Evolutionary conservation across 2,113 vertebrate genomes (phyloP), one percentile per base, ranked within the genome.

Genomic region (Proteles cristata): DNA sequence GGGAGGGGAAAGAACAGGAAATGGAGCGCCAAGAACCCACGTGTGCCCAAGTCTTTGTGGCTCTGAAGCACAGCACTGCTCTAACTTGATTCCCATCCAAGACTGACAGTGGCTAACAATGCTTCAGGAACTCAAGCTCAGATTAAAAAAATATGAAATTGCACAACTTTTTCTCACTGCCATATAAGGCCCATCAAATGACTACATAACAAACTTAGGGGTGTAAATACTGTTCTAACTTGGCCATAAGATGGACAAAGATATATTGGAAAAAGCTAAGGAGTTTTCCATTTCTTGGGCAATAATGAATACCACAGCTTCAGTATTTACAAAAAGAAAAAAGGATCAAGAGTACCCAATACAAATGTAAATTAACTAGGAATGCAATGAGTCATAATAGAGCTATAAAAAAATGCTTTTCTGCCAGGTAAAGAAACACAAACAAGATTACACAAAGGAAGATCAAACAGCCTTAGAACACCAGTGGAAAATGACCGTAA

Each of bases 341-440:
- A 35, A 74, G 16, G 17, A 85, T 73, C 45, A 25, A 88, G 50
- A 25, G 33, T 68, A 93, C 26, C 93, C 39, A 96, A 90, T 39
- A 93, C 68, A 98, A 96, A 93, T 90, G 83, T 23, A 94, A 96
- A 85, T 90, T 81, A 92, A 88, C 55, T 50, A 85, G 55, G 94
- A 94, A 86, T 90, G 26, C 11, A 76, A 35, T 79, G 55, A 87
- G 28, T 82, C 28, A 45, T 50, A 66, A 84, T 7, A 77, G 39
- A 90, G 39, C 68, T 68, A 39, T n/a, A 82, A 90, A 97, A 97
- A 93, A 55, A 86, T 45, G 26, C 0, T 76, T 53, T 86, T 35
- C 58, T 93, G 88, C 81, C 63, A 90, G 92, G 25, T 69, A 76
- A 81, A 93, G 50, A 66, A 50, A 77, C 63, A 77, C 33, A 85